Evolutionary conservation across 2,888 invertebrate species (phyloP).

Genomic region (Pristionchus japonicus): DNA sequence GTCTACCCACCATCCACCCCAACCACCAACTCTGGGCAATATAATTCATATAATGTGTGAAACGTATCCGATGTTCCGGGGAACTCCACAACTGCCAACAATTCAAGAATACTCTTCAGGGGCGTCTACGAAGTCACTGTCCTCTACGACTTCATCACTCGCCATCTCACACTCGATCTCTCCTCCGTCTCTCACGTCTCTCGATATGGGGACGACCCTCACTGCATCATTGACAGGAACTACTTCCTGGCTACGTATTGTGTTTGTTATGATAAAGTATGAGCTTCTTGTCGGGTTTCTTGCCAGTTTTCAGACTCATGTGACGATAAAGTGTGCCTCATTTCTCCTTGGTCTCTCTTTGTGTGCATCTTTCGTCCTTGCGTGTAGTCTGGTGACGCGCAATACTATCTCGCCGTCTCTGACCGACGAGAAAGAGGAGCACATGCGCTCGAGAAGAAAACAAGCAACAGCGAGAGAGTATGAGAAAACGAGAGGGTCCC

Average conservation of each 20-base stretch:
- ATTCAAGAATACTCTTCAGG: neutral
- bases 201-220: conserved; percentile 87
- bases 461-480: neutral
- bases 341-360: no score
- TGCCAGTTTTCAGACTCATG: no score
- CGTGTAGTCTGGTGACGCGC: neutral
- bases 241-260: conserved; percentile 75
- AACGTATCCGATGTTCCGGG: no score
- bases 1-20: no score
- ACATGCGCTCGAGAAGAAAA: neutral
- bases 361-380: neutral
- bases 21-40: no score
- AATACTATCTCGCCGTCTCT: neutral
- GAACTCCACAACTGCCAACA: no score
- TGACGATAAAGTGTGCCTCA: no score
- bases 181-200: conserved; percentile 86
- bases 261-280: conserved; percentile 70
- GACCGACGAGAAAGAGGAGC: neutral
- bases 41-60: no score
- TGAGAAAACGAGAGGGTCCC: neutral
- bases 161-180: conserved; percentile 81
- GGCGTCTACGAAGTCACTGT: conserved; percentile 44
- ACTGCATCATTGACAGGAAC: conserved; percentile 82
- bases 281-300: neutral
- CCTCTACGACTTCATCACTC: conserved; percentile 44